Percentiles rank a stretch among this genome's conserved stretches.
phyloP scores from a whole-genome alignment of 2,888 invertebrate genomes.

The Ormia ochracea region DNA sequence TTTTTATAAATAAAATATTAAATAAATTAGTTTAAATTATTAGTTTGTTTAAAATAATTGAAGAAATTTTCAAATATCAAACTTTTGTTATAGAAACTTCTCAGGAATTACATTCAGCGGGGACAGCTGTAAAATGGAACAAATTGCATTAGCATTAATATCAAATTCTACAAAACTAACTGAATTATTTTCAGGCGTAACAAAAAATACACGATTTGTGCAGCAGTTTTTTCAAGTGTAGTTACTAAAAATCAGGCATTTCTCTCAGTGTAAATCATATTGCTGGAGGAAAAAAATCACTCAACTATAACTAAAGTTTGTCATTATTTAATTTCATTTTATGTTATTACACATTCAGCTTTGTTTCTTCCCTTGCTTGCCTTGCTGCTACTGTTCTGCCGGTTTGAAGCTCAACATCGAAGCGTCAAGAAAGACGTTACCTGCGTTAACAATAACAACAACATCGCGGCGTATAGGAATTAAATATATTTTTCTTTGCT shows the following conservation, averaged over 20 bases:
- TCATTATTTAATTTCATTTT: slow-evolving; percentile 52
- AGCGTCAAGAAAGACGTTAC: slow-evolving; percentile 54
- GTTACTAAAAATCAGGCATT: background rate
- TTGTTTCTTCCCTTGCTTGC: background rate
- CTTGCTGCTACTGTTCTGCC: slow-evolving; percentile 8
- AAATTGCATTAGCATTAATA: no score
- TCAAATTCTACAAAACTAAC: no score
- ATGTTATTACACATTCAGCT: slow-evolving; percentile 3
- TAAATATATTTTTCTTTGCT: slow-evolving; percentile 5
- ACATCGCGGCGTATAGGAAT: background rate
- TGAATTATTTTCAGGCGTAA: no score
- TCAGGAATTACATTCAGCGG: no score
- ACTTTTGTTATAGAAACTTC: no score
- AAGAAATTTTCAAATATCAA: no score
- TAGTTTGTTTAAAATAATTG: no score
- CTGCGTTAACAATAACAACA: slow-evolving; percentile 1
- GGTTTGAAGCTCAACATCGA: slow-evolving; percentile 51
- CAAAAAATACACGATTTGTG: no score
- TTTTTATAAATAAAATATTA: no score
- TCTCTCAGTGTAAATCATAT: slow-evolving; percentile 22
- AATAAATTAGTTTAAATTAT: no score
- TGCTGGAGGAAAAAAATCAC: slow-evolving; percentile 40
- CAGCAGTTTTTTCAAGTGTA: background rate
- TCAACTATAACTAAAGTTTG: slow-evolving; percentile 56
- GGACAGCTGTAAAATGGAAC: no score